A percentile compares a stretch with the other conserved stretches of the same genome.
phyloP scores from a whole-genome alignment of 2,113 vertebrate genomes.

The Indicator indicator region DNA sequence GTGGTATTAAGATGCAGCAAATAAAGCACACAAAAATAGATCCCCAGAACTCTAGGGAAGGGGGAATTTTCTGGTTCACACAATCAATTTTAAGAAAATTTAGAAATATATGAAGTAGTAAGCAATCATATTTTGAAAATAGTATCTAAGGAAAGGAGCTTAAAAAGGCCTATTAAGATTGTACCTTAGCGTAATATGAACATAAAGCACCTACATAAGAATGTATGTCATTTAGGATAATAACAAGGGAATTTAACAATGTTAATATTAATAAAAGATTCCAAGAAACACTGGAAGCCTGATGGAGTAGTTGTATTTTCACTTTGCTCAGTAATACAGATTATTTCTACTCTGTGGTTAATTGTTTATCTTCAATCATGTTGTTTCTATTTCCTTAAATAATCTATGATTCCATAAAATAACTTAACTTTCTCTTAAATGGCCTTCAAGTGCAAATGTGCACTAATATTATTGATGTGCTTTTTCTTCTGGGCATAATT shows the following conservation, averaged over 20 bases:
- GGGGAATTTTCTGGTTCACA: background rate
- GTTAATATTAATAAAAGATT: background rate
- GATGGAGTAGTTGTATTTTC: background rate
- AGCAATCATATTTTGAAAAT: slow-evolving; percentile 5
- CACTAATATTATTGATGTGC: background rate
- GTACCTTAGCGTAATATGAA: background rate
- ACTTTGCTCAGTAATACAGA: background rate
- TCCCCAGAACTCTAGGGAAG: background rate
- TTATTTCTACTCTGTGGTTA: background rate
- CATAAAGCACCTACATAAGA: background rate
- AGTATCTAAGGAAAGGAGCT: background rate
- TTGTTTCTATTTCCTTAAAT: background rate
- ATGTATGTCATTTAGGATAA: background rate
- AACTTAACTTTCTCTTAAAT: background rate
- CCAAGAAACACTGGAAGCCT: background rate
- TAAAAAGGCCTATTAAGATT: background rate
- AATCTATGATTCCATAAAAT: background rate
- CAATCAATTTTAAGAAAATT: background rate
- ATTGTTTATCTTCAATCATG: background rate
- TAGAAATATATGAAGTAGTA: background rate
- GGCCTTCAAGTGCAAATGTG: background rate
- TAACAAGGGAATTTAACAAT: background rate
- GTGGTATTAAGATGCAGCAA: background rate
- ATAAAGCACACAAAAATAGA: background rate
- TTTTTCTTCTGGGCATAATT: background rate